Base-by-base conservation (phyloP, 1,140 invertebrate species). In the Monochamus saltuarius region DNA sequence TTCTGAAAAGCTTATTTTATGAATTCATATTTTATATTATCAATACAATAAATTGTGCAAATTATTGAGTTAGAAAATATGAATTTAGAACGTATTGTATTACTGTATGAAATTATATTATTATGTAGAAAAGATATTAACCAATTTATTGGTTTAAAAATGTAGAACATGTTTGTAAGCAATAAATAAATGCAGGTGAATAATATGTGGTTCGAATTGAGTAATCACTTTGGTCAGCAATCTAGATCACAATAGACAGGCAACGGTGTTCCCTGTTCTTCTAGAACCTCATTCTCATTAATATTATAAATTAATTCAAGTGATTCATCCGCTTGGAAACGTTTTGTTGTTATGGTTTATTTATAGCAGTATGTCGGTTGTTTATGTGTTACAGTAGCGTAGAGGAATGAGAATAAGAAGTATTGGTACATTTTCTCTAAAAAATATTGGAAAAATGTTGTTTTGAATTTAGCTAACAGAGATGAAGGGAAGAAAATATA, bases 201-300 rank as follows among this genome's bases (percentile, higher is more conserved):
- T 54, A 54, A 16, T 22, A 54, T 43, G 53, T 55, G 40, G 40
- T 55, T 55, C 46, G 53, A 19, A 43, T 22, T 22, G 53, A 54
- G 40, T 39, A 43, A 55, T 55, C 46, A 6, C 22, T 29, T 29
- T 29, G 22, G 22, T 29, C 22, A 29, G 22, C 22, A 29, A 29
- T 29, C 22, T 29, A 29, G 22, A 29, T 29, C 22, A 29, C 22
- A 29, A 29, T 29, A 29, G 22, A 29, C 22, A 29, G 22, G 53
- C 37, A 43, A 45, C 43, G 46, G 40, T 14, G 53, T 14, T 55
- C 11, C 19, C 6, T 29, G 13, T 35, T 43, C 53, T 55, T 55
- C 53, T 55, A 42, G 39, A 55, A 55, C n/a, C 53, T 43, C 43
- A 55, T 55, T 55, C 53, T 43, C 43, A 55, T 55, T 55, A 45